phyloP scores from a whole-genome alignment of 2,888 invertebrate genomes.

The Drosophila cognata region DNA sequence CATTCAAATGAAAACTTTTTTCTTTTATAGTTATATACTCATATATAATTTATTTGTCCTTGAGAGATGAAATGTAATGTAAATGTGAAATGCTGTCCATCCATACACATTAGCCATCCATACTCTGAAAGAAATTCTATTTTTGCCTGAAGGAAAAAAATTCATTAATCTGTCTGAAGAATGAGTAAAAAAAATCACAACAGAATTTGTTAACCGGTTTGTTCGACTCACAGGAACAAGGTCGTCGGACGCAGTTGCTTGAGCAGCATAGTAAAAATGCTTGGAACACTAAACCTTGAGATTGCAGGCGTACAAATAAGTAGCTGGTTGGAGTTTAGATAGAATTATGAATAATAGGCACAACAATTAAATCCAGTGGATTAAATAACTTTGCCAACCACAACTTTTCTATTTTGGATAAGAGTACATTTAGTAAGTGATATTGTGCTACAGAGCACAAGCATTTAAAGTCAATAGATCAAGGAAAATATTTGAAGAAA shows the following conservation, averaged over 20 bases:
- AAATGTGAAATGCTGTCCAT: not conserved
- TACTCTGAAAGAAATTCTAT: not conserved
- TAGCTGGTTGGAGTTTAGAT: not conserved
- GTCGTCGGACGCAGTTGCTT: slow-evolving; percentile 1
- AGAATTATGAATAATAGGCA: not conserved
- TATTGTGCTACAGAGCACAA: not conserved
- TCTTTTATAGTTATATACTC: not conserved
- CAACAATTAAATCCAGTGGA: not conserved
- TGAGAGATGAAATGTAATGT: not conserved
- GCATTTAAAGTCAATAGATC: not conserved
- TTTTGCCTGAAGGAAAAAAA: not conserved
- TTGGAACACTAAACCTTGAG: too few relatives aligned
- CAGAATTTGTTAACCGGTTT: slow-evolving; percentile 7
- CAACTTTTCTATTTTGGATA: not conserved
- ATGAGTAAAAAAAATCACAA: slow-evolving; percentile 8
- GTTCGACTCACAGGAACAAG: slow-evolving; percentile 4
- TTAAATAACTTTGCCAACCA: too few relatives aligned
- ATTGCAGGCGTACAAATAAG: not conserved
- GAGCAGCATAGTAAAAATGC: not conserved
- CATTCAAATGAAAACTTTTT: not conserved
- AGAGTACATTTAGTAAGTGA: not conserved
- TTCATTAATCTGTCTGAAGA: slow-evolving; percentile 10
- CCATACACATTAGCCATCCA: not conserved
- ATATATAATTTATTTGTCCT: not conserved
- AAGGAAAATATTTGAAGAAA: not conserved